Evolutionary conservation across 2,797 vertebrate species (phyloP).

Genomic region (Furcifer pardalis): DNA sequence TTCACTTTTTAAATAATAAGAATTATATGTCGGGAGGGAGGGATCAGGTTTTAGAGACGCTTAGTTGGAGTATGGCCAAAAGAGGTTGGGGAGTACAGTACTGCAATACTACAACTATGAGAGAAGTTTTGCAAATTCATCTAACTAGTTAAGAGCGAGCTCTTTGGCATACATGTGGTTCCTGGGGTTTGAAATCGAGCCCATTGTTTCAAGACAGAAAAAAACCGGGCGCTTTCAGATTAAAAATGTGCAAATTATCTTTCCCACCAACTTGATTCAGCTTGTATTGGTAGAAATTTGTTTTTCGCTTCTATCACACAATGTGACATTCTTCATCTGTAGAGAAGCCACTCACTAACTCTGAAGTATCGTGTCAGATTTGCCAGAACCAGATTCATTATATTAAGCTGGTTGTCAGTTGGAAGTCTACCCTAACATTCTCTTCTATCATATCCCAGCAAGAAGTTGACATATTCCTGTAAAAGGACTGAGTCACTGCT

Average conservation of each 20-base stretch:
- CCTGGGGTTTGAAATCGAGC: background rate
- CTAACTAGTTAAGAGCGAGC: background rate
- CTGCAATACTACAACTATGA: background rate
- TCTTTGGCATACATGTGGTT: background rate
- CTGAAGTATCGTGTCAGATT: too few species aligned
- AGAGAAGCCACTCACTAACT: background rate
- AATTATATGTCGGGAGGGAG: too few species aligned
- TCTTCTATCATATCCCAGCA: background rate
- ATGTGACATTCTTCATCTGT: background rate
- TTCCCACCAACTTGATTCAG: background rate
- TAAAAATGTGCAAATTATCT: background rate
- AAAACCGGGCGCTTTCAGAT: background rate
- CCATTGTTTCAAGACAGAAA: background rate
- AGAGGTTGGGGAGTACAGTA: too few species aligned
- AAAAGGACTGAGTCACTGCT: background rate
- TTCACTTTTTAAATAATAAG: too few species aligned
- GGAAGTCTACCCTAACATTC: background rate
- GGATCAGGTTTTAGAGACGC: too few species aligned
- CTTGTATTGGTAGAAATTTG: background rate
- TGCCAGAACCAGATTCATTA: background rate
- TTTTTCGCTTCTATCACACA: background rate
- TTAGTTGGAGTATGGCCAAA: too few species aligned
- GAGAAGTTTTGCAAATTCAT: background rate
- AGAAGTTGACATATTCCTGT: background rate
- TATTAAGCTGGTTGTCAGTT: background rate